Base-by-base conservation (phyloP, 2,113 vertebrate genomes). In the Marcusenius ussheri region DNA sequence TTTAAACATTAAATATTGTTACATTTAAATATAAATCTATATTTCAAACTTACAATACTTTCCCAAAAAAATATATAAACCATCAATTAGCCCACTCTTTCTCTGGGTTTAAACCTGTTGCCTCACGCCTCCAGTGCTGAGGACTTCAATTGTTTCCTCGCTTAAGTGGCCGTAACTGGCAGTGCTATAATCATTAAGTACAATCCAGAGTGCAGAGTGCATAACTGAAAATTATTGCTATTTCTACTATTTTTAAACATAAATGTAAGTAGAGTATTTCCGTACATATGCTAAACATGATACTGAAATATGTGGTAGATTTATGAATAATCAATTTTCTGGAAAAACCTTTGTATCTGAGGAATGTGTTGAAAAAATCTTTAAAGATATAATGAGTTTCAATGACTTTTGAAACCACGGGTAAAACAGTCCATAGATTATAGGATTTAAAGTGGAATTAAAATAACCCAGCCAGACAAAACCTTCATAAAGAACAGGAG, bases 381-480 rank as follows among this genome's bases (percentile, higher is more conserved):
- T 51, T 15, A 53, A 19, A 53, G 50, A 53, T 5, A 53, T 1
- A 19, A 53, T 51, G 13, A 51, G 50, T 3, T 51, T 51, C 50
- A 51, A 15, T 15, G 50, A 51, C 50, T 51, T 51, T 51, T 4
- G 11, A 51, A 51, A 51, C 50, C 50, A 51, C 50, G 50, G 50
- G 50, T 51, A 51, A 51, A 51, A 51, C 49, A 50, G 49, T 50
- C 49, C 49, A 15, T 50, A 50, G 0, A 50, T 50, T 50, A 50
- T 15, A 50, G 49, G 49, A 50, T 50, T 50, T 50, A 93, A 74
- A 1, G 93, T 89, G 17, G 93, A 93, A 89, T 94, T 93, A 58
- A 94, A 89, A 88, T 93, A 93, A 3, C 92, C 91, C 45, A 93
- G 45, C 93, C 93, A 94, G 6, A 90, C 31, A 90, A 93, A 92